A percentile compares a stretch with the other conserved stretches of the same genome.
phyloP scores from a whole-genome alignment of 2,888 invertebrate genomes.

The Hedychridium roseum region DNA sequence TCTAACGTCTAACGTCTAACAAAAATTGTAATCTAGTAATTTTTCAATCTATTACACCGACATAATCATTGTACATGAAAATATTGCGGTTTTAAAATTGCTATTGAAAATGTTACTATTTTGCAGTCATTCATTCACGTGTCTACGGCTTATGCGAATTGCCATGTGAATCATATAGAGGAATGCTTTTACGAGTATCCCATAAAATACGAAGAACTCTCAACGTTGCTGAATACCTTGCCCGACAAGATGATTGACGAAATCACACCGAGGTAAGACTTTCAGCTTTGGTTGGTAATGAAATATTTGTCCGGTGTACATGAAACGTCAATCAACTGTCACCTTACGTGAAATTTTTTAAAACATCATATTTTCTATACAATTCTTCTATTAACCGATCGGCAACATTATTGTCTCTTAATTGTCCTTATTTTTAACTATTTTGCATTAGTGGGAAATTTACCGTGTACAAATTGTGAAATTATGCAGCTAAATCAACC shows the following conservation, averaged over 20 bases:
- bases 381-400: background rate
- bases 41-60: background rate
- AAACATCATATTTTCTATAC: background rate
- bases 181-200: conserved; percentile 74
- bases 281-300: background rate
- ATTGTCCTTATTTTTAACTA: background rate
- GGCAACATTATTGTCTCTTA: background rate
- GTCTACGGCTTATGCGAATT: conserved; percentile 63
- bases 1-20: background rate
- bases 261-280: conserved; percentile 67
- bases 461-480: background rate
- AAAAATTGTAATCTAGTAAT: too few relatives aligned
- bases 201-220: conserved; percentile 66
- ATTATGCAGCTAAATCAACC: background rate
- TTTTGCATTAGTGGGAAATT: background rate
- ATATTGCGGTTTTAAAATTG: too few relatives aligned
- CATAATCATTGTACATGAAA: background rate
- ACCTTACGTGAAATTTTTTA: background rate
- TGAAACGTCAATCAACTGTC: background rate
- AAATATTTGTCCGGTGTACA: background rate
- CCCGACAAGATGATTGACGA: conserved; percentile 65
- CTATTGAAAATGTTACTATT: conserved; percentile 38
- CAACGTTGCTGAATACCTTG: conserved; percentile 64
- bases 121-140: conserved; percentile 61
- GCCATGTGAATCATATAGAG: conserved; percentile 69